Base-by-base conservation (phyloP, 2,888 invertebrate genomes). In the Cheilosia urbana region DNA sequence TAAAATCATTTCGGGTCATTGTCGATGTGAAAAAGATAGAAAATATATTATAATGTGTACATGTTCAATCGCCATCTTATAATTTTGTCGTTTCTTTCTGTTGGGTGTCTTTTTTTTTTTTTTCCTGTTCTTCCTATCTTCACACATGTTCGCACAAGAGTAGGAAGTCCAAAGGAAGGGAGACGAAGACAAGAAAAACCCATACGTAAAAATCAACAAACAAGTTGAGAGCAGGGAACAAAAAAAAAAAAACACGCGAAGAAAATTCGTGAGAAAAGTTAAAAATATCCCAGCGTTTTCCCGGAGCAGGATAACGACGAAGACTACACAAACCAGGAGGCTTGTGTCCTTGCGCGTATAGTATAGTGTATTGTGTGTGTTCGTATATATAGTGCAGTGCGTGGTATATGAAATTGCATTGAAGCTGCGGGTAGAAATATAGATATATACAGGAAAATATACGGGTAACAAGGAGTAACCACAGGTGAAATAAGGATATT, bases 1-100 rank as follows among this genome's bases (percentile, higher is more conserved):
- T 47, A 79, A 63, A 79, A 79, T 84, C 58, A 84, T 79, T 79
- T 73, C 69, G 83, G 83, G 83, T 84, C 75, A 79, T 84, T 84
- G 79, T 84, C 66, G 73, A 80, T 57, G 79, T 55, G 83, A 79
- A 69, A 69, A 79, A 84, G 83, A 84, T 75, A 79, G 69, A 75
- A 75, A 84, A 84, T 69, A 60, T 65, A 73, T 79, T 65, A 65
- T 78, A 51, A 73, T 73, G 81, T 81, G 83, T 83, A 73, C 53
- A 57, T 58, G 69, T 75, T 75, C 69, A 79, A 83, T 79, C 73
- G 79, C 83, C 79, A 84, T 84, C 65, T 84, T 83, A 72, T 71
- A 79, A 69, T 84, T 51, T 84, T 84, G 63, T 78, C 75, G 55
- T 83, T 17, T 13, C 4, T 53, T 53, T 37, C 42, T 47, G 27